Percentiles rank a stretch among this genome's conserved stretches.
These are phyloP conservation scores for Condylura cristata DNA, from an alignment of 2,113 vertebrate genomes.

Conservation along the genomic window DNA sequence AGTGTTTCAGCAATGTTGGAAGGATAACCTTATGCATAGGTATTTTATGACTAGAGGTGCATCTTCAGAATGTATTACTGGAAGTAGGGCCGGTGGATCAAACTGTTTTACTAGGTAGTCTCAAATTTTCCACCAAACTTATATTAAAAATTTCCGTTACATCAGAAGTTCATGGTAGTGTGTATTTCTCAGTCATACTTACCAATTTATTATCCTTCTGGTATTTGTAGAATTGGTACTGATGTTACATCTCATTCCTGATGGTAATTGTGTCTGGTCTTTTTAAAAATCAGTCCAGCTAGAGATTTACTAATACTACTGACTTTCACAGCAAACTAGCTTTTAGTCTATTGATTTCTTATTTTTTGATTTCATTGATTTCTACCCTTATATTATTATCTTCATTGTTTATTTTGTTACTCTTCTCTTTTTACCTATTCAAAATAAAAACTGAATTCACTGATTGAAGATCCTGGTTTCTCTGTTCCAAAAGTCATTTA, in stretches of 20 bases:
- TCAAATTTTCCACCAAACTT: not conserved
- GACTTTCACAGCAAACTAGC: not conserved
- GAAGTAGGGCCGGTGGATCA: too few species aligned
- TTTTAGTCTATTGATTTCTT: not conserved
- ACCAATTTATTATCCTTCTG: constrained; percentile 16
- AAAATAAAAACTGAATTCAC: not conserved
- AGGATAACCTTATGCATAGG: too few species aligned
- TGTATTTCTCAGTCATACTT: not conserved
- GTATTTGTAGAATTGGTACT: not conserved
- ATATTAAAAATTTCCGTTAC: not conserved
- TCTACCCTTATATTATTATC: not conserved
- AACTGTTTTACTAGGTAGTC: too few species aligned
- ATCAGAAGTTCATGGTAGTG: not conserved
- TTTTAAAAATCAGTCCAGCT: not conserved
- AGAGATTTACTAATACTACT: not conserved
- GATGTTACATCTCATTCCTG: not conserved
- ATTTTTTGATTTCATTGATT: not conserved
- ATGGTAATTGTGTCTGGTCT: not conserved
- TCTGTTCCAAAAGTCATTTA: not conserved
- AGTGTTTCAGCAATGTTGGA: too few species aligned
- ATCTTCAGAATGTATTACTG: too few species aligned
- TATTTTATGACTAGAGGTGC: too few species aligned
- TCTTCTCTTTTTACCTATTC: not conserved
- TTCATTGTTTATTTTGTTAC: not conserved
- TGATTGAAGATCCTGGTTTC: not conserved